Base-by-base conservation (phyloP, 1,140 invertebrate genomes). In the Drosophila lowei region DNA sequence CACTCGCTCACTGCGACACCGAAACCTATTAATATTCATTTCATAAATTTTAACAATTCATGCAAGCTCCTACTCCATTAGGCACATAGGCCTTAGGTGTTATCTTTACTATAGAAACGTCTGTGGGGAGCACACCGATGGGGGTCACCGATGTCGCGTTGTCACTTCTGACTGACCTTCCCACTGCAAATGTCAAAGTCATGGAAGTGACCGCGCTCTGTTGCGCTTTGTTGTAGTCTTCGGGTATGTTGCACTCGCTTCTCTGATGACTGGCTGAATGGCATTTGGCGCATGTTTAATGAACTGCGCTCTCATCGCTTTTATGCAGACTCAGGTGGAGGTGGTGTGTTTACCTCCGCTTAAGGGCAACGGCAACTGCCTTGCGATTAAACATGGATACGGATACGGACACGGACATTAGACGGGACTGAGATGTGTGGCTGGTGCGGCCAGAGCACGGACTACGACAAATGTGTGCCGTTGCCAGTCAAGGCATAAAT, bases 401-500 rank as follows among this genome's bases (percentile, higher is more conserved):
- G 13, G 43, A 3, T 11, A 11, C 9, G 30, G 6, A 30, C 8
- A 30, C 18, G 8, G 8, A 8, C 28, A 30, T 34, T 34, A 34
- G 30, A 34, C 7, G 5, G 23, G 7, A 16, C 28, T 16, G n/a
- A 44, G 18, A 42, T 47, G 23, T 47, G 25, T 54, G 59, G 25
- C 52, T 43, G 54, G 25, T 11, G 1, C 0, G 2, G 5, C 23
- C 23, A 5, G 23, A 25, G 23, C 5, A 5, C 23, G 23, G 15
- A 15, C n/a, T 13, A 43, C 28, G 59, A 72, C 68, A 80, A 86
- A 80, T 86, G 81, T 70, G 67, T 70, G 83, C 72, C 60, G 44
- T 57, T 86, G 67, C 74, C 66, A 66, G 47, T 49, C 44, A 49
- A 43, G 60, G 48, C 61, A 86, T 85, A 85, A 84, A 84, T 84